Evolutionary conservation across 1,140 invertebrate genomes (phyloP), one percentile per base, ranked within the genome.

Genomic region (Luehdorfia chinensis): DNA sequence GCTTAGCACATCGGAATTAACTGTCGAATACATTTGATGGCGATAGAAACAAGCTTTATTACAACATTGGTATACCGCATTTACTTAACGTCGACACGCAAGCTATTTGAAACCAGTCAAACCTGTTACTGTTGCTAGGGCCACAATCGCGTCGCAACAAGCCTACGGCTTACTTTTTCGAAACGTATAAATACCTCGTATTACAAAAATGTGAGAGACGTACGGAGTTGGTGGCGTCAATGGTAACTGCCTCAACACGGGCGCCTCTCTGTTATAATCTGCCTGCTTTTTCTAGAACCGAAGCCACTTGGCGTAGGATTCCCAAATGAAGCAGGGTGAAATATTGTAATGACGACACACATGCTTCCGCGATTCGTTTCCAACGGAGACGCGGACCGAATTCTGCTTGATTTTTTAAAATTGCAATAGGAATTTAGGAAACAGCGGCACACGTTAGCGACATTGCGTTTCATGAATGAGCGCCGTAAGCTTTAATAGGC

Each of bases 211-310:
- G 79, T 84, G 70, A 69, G 69, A 77, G 64, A 80, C 77, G 79
- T 84, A 86, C 83, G 79, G 83, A 72, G 83, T 86, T 80, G 79
- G 50, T 80, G 76, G 75, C 76, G 72, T 86, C 83, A 79, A 86
- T 55, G 9, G 66, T 79, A 55, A 81, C 74, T 70, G 66, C 80
- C 80, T 81, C 83, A 84, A 86, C 70, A 86, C 83, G 83, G 80
- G 75, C 75, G 77, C 65, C 70, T 76, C 71, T 55, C 76, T 74
- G 50, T 15, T 78, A 72, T 75, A 71, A 81, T 86, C 27, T 86
- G 60, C 80, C 83, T 86, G 83, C 66, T 65, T 83, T 84, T 75
- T 86, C 83, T 86, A 78, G 80, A 81, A 62, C 66, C 77, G 59
- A 77, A 68, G 73, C 72, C 76, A 86, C n/a, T 54, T 45, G 51